phyloP scores from a whole-genome alignment of 2,113 vertebrate species.

The Prionailurus viverrinus region DNA sequence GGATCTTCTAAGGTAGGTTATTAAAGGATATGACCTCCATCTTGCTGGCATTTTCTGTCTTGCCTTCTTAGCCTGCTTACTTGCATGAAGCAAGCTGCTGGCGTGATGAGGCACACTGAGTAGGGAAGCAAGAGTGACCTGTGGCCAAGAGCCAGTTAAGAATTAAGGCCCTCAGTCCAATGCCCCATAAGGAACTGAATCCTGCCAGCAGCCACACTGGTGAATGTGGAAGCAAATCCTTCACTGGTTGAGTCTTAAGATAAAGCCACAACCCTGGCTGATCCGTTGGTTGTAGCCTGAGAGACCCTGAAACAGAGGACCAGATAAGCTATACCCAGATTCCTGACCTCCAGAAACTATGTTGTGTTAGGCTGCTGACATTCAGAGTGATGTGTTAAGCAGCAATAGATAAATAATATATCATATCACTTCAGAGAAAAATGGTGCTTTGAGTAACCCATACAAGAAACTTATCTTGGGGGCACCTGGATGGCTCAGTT shows the following conservation, averaged over 20 bases:
- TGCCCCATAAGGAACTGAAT: neutral
- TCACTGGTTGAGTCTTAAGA: neutral
- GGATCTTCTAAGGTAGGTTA: neutral
- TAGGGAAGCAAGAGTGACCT: neutral
- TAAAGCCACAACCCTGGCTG: neutral
- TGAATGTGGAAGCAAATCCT: neutral
- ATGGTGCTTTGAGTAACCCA: neutral
- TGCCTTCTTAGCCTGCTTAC: neutral
- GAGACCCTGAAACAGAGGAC: neutral
- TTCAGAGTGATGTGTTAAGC: neutral
- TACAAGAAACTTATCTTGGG: neutral
- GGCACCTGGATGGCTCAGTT: too few relatives aligned
- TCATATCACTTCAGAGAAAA: neutral
- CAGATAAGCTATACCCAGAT: neutral
- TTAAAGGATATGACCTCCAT: neutral
- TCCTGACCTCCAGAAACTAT: neutral
- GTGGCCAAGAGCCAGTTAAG: neutral
- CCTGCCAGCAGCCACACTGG: neutral
- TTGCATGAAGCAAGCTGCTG: neutral
- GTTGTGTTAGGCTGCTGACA: neutral
- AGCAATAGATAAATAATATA: neutral
- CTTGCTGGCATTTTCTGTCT: neutral
- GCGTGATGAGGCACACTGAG: neutral
- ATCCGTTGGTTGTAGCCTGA: neutral
- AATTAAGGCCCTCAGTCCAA: neutral